Evolutionary conservation across 2,888 invertebrate species (phyloP), one percentile per base, ranked within the genome.

Genomic region (Cantharis flavilabris): DNA sequence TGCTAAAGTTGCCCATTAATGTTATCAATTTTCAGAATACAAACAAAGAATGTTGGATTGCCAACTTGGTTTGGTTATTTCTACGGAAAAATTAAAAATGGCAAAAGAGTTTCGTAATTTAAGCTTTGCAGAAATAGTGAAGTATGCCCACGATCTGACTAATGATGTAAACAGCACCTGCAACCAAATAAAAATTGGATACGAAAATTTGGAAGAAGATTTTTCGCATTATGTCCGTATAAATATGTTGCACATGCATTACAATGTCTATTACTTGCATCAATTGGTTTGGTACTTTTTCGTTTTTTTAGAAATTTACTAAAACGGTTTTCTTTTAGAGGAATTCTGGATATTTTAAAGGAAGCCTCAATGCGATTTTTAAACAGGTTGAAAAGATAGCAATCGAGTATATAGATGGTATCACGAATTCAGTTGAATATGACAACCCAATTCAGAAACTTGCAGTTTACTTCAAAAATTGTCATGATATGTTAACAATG

Each of bases 191-290:
- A 33, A 33, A 33, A 33, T 13, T 4, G 33, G 13, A 13, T 33
- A 13, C 3, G 13, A 13, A 33, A 1, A 13, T 33, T 13, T 33
- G 33, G 33, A 33, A 13, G 33, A 33, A 13, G 33, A 33, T 13
- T 13, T 33, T 13, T 13, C 33, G 4, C 33, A 33, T 13, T 33
- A 33, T 13, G 13, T 33, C 7, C 49, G 49, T 4, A n/a, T 3
- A n/a, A n/a, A 7, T 49, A 7, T 49, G 1, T 0, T n/a, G 7
- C n/a, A n/a, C 49, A 0, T n/a, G 1, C n/a, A n/a, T 1, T n/a
- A n/a, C n/a, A 0, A 5, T n/a, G n/a, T 49, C 1, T 5, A 49
- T n/a, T n/a, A n/a, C 7, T 1, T n/a, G 7, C n/a, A 7, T 7
- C 49, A 49, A n/a, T 49, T 49, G 49, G 49, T 49, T 5, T n/a